Conservation (phyloP, 1,140 invertebrate genomes). For the Caenorhabditis latens region DNA sequence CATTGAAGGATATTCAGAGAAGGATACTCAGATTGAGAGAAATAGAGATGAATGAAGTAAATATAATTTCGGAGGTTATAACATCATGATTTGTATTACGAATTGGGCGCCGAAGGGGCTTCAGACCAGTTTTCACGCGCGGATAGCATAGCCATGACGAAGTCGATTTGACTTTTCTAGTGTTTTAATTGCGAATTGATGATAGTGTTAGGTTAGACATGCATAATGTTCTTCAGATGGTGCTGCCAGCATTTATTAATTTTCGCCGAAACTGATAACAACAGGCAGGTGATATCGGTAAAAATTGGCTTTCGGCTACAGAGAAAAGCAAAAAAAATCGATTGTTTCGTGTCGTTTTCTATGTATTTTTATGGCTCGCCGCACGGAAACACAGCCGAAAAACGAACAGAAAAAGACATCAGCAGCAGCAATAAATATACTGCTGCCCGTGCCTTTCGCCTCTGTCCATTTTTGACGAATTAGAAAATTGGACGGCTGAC, state of each 20-base stretch:
- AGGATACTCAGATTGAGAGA: neutral
- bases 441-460: neutral
- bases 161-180: slow-evolving; percentile 16
- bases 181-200: slow-evolving; percentile 3
- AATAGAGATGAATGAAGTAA: slow-evolving; percentile 5
- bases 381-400: neutral
- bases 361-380: slow-evolving; percentile 45
- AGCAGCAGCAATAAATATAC: neutral
- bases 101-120: neutral
- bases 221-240: neutral
- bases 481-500: neutral
- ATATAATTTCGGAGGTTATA: slow-evolving; percentile 9
- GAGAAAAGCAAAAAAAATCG: neutral
- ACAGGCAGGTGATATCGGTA: neutral
- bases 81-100: neutral
- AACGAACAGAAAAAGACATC: neutral
- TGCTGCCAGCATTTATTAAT: neutral
- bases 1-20: neutral
- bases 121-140: slow-evolving; percentile 43
- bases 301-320: neutral
- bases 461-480: neutral
- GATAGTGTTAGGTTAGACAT: neutral
- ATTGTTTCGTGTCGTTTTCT: slow-evolving; percentile 39
- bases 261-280: slow-evolving; percentile 20
- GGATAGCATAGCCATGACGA: neutral